Conservation (phyloP, 1,140 invertebrate genomes). For the Littorina saxatilis region DNA sequence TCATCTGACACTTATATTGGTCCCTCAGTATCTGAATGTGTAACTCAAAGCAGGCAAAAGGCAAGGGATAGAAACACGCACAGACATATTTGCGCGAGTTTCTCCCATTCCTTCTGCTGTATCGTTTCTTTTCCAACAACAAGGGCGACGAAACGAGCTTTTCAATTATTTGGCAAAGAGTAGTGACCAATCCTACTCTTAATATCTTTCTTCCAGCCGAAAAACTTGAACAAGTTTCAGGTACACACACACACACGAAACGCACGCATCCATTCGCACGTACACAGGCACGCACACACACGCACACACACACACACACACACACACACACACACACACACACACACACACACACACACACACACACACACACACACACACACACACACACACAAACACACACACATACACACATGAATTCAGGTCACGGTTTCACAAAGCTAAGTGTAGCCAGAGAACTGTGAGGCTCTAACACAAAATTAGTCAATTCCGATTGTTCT, state of each 20-base stretch:
- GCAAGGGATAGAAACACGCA: too few relatives aligned
- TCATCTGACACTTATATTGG: too few relatives aligned
- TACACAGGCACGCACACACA: slow-evolving; percentile 14
- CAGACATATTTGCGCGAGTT: too few relatives aligned
- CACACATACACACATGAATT: background rate
- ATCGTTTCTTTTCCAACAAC: too few relatives aligned
- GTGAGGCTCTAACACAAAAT: too few relatives aligned
- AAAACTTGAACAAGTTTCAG: background rate
- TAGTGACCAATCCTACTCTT: background rate
- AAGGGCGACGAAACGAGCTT: too few relatives aligned
- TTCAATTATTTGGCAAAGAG: too few relatives aligned
- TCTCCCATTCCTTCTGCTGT: too few relatives aligned
- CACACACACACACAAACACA: slow-evolving; percentile 11
- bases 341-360: slow-evolving; percentile 26
- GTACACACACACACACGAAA: background rate
- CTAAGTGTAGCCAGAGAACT: too few relatives aligned
- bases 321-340: slow-evolving; percentile 19
- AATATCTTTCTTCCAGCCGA: background rate
- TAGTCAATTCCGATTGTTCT: background rate
- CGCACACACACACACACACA: slow-evolving; percentile 13
- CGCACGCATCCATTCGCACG: slow-evolving; percentile 7
- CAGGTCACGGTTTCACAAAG: too few relatives aligned
- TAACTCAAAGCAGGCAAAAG: too few relatives aligned
- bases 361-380: slow-evolving; percentile 6
- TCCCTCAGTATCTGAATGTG: too few relatives aligned